These are phyloP conservation scores for Lonchura striata DNA, from an alignment of 2,113 vertebrate species.

Conservation along the genomic window DNA sequence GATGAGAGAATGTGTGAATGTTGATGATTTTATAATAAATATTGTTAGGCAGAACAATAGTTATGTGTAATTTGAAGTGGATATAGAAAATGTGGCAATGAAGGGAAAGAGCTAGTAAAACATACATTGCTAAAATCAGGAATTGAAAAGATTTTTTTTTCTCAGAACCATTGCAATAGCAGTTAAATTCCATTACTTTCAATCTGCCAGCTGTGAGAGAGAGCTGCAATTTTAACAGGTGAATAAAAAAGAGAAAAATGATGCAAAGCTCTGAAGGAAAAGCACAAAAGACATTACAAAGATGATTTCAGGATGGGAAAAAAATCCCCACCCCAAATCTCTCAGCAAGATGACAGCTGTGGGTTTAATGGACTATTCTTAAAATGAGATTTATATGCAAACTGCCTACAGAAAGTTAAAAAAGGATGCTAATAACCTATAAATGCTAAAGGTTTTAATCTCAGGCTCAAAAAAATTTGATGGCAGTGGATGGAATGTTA, in stretches of 20 bases:
- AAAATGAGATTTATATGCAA: constrained; percentile 50
- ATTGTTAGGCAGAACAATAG: neutral
- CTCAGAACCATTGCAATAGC: neutral
- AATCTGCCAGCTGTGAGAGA: constrained; percentile 43
- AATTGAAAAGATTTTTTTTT: neutral
- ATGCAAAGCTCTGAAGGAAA: constrained; percentile 22
- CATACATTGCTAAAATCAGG: neutral
- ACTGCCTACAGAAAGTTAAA: constrained; percentile 34
- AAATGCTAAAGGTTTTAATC: constrained; percentile 26
- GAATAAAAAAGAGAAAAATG: constrained; percentile 3
- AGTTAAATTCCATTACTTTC: constrained; percentile 57
- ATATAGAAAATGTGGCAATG: neutral
- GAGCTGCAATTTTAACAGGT: constrained; percentile 42
- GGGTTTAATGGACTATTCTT: constrained; percentile 44
- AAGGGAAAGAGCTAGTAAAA: neutral
- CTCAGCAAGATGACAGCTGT: constrained; percentile 43
- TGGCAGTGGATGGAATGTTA: neutral
- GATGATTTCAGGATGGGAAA: constrained; percentile 36
- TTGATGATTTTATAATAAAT: neutral
- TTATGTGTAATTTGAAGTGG: neutral
- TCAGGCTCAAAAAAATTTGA: neutral
- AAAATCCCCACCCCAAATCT: neutral
- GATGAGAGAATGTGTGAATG: neutral
- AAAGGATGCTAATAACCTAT: neutral
- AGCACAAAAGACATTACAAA: constrained; percentile 37